phyloP scores from a whole-genome alignment of 2,797 vertebrate species.

The Molossus alvarezi region DNA sequence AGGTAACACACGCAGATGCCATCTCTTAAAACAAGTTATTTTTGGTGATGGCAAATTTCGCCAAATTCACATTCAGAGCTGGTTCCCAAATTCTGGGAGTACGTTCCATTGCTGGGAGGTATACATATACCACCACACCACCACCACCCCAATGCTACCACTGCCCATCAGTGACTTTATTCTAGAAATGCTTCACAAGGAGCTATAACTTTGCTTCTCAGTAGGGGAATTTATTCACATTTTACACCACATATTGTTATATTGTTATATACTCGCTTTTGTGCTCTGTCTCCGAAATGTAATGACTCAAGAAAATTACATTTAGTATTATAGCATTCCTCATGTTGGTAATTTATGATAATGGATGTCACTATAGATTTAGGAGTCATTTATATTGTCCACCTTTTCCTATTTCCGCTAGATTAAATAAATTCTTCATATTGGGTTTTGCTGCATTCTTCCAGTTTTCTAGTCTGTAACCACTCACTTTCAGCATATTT shows the following conservation, averaged over 20 bases:
- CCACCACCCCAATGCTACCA: not conserved
- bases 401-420: slow-evolving; percentile 84
- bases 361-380: slow-evolving; percentile 84
- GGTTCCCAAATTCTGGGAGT: not conserved
- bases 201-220: slow-evolving; percentile 64
- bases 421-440: slow-evolving; percentile 83
- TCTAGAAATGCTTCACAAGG: not conserved
- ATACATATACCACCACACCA: not conserved
- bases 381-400: slow-evolving; percentile 81
- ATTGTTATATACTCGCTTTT: slow-evolving; percentile 82
- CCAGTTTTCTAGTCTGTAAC: slow-evolving; percentile 83
- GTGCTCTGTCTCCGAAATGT: slow-evolving; percentile 82
- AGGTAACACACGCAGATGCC: not conserved
- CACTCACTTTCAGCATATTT: slow-evolving; percentile 85
- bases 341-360: slow-evolving; percentile 82
- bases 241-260: slow-evolving; percentile 76
- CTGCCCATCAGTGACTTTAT: not conserved
- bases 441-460: slow-evolving; percentile 79
- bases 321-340: slow-evolving; percentile 80
- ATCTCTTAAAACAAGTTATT: not conserved
- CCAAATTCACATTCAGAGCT: not conserved
- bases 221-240: slow-evolving; percentile 53
- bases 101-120: not conserved
- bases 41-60: not conserved
- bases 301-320: slow-evolving; percentile 81